Percentiles rank a stretch among this genome's conserved stretches.
These are phyloP conservation scores for Eumacrocentrus americanus DNA, from an alignment of 2,888 invertebrate genomes.

Conservation along the genomic window DNA sequence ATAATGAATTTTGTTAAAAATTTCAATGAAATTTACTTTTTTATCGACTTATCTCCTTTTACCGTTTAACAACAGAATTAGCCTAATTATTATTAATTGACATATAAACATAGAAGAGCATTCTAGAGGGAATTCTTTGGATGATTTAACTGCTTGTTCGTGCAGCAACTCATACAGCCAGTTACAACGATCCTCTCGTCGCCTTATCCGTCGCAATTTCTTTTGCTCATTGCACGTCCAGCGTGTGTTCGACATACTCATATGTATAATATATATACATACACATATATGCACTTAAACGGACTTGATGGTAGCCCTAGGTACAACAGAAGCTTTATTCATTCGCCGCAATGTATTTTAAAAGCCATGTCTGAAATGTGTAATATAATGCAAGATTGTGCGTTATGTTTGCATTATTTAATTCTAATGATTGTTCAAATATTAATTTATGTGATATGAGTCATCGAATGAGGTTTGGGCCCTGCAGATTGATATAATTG, in stretches of 20 bases:
- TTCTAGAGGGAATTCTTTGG: background rate
- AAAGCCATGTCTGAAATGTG: background rate
- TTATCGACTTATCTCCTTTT: too few relatives aligned
- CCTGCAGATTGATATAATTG: too few relatives aligned
- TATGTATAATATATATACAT: background rate
- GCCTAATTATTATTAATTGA: too few relatives aligned
- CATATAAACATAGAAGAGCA: background rate
- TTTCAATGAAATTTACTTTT: too few relatives aligned
- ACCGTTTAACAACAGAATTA: too few relatives aligned
- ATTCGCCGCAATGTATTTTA: slow-evolving; percentile 3
- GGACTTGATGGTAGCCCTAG: slow-evolving; percentile 10
- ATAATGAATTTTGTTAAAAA: too few relatives aligned
- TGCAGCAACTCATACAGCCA: background rate
- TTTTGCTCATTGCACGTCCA: slow-evolving; percentile 6
- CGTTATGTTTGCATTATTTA: too few relatives aligned
- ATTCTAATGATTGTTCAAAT: too few relatives aligned
- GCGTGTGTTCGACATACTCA: background rate
- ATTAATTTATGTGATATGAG: too few relatives aligned
- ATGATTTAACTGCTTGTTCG: background rate
- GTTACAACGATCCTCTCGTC: background rate
- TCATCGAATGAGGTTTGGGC: too few relatives aligned
- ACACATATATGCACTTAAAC: slow-evolving; percentile 8
- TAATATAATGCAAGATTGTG: too few relatives aligned
- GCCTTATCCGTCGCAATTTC: slow-evolving; percentile 10
- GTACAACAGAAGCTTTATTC: slow-evolving; percentile 16